Evolutionary conservation across 2,888 invertebrate species (phyloP), one percentile per base, ranked within the genome.

Genomic region (Xanthia togata): DNA sequence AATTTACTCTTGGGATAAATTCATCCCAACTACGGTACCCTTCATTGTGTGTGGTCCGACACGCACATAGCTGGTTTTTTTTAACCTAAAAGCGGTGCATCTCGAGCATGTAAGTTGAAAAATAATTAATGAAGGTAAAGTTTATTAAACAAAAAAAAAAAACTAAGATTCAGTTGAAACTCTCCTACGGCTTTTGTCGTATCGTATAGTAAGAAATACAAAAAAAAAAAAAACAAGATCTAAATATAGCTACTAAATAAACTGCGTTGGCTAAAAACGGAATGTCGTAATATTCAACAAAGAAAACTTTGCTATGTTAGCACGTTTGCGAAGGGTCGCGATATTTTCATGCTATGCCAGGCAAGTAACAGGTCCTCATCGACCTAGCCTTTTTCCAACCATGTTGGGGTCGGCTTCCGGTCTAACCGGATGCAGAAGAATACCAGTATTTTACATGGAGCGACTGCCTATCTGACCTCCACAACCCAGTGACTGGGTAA

Each of bases 171-270:
- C 8, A 17, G 26, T 31, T 64, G 31, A 57, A 68, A 63, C 41
- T 64, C 35, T 53, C n/a, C 20, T 41, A 53, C 41, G 31, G 41
- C 5, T 47, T 14, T 63, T 77, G 26, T 5, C 4, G 14, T 35
- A 20, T 17, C 31, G 20, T 26, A 23, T 23, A 26, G 23, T 26
- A 78, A 44, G 35, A 70, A 38, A 20, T 20, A 59, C 26, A 41
- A 70, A 76, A 50, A 50, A 69, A 63, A 62, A 38, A 41, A 72
- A 63, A 65, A 20, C 38, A 78, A 63, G 11, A 67, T 55, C 62
- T 63, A 70, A 79, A 81, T 67, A 73, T 79, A 31, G n/a, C n/a
- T 31, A 81, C 41, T 53, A n/a, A n/a, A 9, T 63, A 9, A 71
- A 70, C 20, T 50, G 23, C 63, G 31, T 70, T 72, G 4, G 53